Evolutionary conservation across 2,888 invertebrate species (phyloP).

Genomic region (Troilus luridus): DNA sequence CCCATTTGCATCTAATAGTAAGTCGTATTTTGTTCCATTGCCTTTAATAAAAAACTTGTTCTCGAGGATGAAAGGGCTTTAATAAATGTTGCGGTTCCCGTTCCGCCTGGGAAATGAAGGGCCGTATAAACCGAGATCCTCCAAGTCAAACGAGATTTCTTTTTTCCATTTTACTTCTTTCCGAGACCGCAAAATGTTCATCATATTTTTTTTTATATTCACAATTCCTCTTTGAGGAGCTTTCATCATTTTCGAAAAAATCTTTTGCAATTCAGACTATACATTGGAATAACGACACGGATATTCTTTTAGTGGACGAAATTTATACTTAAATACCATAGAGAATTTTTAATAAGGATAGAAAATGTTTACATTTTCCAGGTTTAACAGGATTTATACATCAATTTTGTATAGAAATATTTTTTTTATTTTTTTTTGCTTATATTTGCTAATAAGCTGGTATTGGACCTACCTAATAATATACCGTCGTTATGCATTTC

Average conservation of each 20-base stretch:
- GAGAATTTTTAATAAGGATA: too few species aligned
- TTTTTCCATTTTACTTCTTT: neutral
- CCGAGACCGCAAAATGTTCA: neutral
- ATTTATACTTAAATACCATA: too few species aligned
- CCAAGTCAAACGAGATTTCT: slow-evolving; percentile 10
- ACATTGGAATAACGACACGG: neutral
- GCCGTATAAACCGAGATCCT: neutral
- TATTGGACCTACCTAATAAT: too few species aligned
- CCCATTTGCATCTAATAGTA: neutral
- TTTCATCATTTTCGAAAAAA: neutral
- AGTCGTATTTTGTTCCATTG: neutral
- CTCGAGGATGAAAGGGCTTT: neutral
- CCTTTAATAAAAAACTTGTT: neutral
- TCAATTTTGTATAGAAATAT: too few species aligned
- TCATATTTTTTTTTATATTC: neutral
- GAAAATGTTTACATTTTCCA: too few species aligned
- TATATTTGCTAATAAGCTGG: too few species aligned
- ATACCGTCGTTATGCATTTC: too few species aligned
- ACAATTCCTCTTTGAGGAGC: neutral
- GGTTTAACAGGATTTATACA: too few species aligned
- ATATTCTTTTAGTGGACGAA: neutral
- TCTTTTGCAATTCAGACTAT: neutral
- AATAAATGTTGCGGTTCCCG: neutral
- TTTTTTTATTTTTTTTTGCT: too few species aligned
- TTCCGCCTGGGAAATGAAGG: slow-evolving; percentile 3